Conservation (phyloP, 2,888 invertebrate species). For the Cyaniris semiargus region DNA sequence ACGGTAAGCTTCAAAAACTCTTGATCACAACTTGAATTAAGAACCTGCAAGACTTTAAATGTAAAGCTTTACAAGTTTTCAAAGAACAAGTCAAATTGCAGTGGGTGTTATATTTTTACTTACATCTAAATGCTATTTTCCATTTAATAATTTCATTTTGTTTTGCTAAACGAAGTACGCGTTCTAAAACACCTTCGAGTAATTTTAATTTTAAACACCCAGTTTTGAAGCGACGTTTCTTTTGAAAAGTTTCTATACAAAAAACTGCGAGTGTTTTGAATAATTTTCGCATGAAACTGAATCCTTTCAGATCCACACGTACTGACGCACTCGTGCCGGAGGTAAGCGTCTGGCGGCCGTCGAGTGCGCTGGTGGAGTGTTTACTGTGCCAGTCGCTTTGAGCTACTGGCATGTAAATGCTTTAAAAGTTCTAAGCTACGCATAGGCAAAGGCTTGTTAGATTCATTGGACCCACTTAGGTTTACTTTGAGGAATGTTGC, state of each 20-base stretch:
- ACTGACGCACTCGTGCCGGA: conserved; percentile 41
- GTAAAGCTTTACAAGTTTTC: not conserved
- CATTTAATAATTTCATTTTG: not conserved
- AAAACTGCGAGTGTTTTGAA: conserved; percentile 36
- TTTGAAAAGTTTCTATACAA: conserved; percentile 31
- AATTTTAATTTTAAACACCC: conserved; percentile 27
- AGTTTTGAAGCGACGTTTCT: conserved; percentile 12
- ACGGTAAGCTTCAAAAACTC: no score
- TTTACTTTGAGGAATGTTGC: no score
- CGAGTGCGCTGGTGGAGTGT: conserved; percentile 50
- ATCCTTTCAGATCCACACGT: conserved; percentile 57
- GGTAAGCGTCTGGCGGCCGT: conserved; percentile 54
- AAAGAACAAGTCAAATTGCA: not conserved
- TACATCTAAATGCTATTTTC: not conserved
- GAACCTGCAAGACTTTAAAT: not conserved
- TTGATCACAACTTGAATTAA: not conserved
- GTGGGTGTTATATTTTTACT: not conserved
- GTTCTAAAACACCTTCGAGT: conserved; percentile 9
- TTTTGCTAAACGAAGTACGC: not conserved
- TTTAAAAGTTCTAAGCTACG: not conserved
- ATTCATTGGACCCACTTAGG: no score
- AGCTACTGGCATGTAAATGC: not conserved
- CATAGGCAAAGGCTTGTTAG: no score
- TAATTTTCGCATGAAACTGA: conserved; percentile 47
- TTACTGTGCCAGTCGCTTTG: not conserved